Conservation (phyloP, 2,113 vertebrate species). For the Rhabdornis inornatus region DNA sequence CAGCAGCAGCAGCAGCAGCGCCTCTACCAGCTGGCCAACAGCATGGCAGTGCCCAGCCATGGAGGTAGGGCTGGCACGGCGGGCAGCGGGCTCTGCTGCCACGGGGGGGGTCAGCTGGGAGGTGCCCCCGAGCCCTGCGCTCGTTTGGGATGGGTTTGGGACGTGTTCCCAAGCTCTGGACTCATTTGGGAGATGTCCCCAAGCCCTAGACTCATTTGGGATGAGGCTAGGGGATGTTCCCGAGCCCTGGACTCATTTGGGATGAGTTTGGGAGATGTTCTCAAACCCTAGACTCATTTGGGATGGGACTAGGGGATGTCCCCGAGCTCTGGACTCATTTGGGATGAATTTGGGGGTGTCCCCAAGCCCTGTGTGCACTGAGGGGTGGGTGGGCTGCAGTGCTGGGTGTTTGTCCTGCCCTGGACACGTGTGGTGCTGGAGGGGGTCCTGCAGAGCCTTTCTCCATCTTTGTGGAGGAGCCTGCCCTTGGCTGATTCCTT, state of each 20-base stretch:
- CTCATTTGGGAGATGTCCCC: no score
- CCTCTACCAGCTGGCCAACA: constrained; percentile 91
- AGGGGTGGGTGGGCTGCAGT: not conserved
- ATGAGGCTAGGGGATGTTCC: not conserved
- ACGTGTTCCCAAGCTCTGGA: accelerated
- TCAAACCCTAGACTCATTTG: not conserved
- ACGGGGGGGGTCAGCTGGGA: accelerated
- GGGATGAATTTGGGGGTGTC: no score
- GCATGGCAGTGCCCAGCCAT: constrained; percentile 88
- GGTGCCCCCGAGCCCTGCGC: accelerated
- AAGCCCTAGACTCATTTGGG: not conserved
- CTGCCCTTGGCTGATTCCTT: not conserved
- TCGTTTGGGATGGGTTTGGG: no score
- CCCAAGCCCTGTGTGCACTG: not conserved
- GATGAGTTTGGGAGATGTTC: not conserved
- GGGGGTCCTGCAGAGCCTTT: not conserved
- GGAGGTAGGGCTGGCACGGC: constrained; percentile 68
- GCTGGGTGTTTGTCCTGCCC: accelerated
- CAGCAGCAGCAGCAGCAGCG: constrained; percentile 88
- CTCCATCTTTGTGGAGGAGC: not conserved
- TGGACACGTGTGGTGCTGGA: not conserved
- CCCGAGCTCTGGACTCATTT: not conserved
- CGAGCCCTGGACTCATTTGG: accelerated
- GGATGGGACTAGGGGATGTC: not conserved
- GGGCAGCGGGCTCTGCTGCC: not conserved